phyloP scores from a whole-genome alignment of 2,888 invertebrate species.

The Pecten maximus region DNA sequence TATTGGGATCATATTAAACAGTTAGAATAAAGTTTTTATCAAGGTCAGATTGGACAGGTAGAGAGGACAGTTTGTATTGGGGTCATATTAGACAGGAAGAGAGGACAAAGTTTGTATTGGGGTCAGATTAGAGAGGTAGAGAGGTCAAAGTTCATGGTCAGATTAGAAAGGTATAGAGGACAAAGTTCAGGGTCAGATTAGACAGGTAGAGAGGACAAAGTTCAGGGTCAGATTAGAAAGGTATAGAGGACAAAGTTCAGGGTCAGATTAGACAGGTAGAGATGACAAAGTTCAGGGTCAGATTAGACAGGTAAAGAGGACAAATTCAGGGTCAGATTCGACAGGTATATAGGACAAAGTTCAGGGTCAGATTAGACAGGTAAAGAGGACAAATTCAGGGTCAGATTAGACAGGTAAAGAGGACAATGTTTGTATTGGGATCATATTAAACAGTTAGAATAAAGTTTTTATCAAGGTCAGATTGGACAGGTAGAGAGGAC shows the following conservation, averaged over 20 bases:
- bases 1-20: background rate
- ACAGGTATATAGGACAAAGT: background rate
- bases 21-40: background rate
- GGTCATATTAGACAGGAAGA: background rate
- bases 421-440: no score
- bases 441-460: background rate
- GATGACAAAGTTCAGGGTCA: background rate
- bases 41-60: conserved; percentile 4
- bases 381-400: background rate
- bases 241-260: no score
- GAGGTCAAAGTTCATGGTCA: no score
- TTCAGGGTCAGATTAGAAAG: no score
- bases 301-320: background rate
- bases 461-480: background rate
- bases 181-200: no score
- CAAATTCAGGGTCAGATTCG: background rate
- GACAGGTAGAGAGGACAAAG: no score
- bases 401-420: no score
- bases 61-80: background rate
- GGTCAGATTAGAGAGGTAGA: no score
- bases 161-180: no score
- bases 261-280: no score
- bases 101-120: background rate
- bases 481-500: background rate
- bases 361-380: conserved; percentile 1